phyloP scores from a whole-genome alignment of 2,113 vertebrate genomes.

The Indicator maculatus region DNA sequence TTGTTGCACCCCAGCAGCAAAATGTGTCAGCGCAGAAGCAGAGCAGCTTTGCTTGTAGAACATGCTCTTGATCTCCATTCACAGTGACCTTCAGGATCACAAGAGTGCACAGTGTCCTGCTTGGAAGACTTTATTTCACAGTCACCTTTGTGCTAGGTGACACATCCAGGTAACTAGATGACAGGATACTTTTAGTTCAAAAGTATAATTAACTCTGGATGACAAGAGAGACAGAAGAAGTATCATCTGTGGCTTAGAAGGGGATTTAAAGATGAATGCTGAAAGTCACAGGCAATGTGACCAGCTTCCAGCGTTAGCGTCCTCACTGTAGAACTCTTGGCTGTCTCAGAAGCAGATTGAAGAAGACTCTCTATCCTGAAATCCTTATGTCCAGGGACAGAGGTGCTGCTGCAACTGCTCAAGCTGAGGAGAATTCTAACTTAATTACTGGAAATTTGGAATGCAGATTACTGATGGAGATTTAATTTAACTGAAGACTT shows the following conservation, averaged over 20 bases:
- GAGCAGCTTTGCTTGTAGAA: background rate
- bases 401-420: background rate
- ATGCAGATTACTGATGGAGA: background rate
- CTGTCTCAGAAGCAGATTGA: background rate
- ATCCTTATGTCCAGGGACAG: background rate
- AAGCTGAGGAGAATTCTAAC: background rate
- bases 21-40: rapidly evolving
- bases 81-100: background rate
- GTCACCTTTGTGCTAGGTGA: background rate
- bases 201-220: background rate
- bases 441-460: background rate
- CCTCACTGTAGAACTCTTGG: rapidly evolving
- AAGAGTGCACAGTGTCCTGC: background rate
- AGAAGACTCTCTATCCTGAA: background rate
- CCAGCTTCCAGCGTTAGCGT: background rate
- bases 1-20: background rate
- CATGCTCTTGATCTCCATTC: background rate
- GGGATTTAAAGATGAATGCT: background rate
- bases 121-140: background rate
- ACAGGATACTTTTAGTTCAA: background rate
- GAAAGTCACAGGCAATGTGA: background rate
- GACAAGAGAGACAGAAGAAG: background rate
- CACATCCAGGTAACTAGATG: background rate
- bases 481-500: background rate
- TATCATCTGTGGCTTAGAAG: background rate